Evolutionary conservation across 2,888 invertebrate species (phyloP).

Genomic region (Cryptus viduatorius): DNA sequence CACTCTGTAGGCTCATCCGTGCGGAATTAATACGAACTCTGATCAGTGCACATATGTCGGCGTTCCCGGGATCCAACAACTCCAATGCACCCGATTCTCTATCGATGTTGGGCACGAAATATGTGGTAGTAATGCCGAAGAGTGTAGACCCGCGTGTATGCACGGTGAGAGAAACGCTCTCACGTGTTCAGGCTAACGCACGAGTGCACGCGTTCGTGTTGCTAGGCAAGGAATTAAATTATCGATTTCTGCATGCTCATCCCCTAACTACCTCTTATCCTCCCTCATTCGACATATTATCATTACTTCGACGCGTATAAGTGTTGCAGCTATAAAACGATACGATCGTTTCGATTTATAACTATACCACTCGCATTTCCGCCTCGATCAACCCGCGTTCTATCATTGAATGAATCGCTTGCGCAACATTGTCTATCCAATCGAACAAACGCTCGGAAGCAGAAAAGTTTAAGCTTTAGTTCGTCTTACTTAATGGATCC

Average conservation of each 20-base stretch:
- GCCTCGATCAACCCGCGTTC: constrained; percentile 29
- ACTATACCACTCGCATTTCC: constrained; percentile 14
- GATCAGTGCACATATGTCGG: constrained; percentile 49
- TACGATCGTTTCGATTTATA: constrained; percentile 5
- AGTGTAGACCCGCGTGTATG: not conserved
- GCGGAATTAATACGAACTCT: constrained; percentile 55
- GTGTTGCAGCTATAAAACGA: constrained; percentile 11
- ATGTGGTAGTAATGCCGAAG: not conserved
- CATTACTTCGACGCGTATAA: constrained; percentile 29
- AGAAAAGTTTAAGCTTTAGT: constrained; percentile 9
- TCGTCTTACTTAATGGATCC: constrained; percentile 43
- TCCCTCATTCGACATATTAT: constrained; percentile 41
- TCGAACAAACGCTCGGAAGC: not conserved
- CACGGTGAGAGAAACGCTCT: constrained; percentile 18
- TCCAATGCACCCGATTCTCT: constrained; percentile 1
- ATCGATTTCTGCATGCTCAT: constrained; percentile 56
- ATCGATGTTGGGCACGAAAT: constrained; percentile 28
- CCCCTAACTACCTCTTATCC: constrained; percentile 22
- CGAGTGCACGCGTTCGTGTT: constrained; percentile 38
- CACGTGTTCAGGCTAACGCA: constrained; percentile 52
- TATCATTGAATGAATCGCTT: constrained; percentile 10
- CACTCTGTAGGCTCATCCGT: constrained; percentile 31
- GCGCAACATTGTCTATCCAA: not conserved
- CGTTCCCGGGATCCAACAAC: constrained; percentile 24
- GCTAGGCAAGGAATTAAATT: constrained; percentile 51